Evolutionary conservation across 2,797 vertebrate species (phyloP).

Genomic region (Cyprinella venusta): DNA sequence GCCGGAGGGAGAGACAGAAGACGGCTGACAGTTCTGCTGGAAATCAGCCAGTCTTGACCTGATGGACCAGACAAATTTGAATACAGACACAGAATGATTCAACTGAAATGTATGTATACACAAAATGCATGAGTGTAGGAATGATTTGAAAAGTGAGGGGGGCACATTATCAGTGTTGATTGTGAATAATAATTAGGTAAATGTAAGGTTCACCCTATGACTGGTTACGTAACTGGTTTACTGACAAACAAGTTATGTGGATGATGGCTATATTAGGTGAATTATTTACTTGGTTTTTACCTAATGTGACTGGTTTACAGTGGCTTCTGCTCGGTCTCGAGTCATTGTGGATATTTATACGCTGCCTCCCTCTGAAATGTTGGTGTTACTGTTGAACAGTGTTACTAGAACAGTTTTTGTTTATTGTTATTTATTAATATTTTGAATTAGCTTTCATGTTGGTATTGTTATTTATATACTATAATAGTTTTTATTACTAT

Average conservation of each 20-base stretch:
- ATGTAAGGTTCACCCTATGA: background rate
- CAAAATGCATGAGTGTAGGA: background rate
- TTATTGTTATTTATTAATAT: background rate
- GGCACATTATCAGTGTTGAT: background rate
- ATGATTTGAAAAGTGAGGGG: background rate
- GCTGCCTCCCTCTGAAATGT: background rate
- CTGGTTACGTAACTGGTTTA: background rate
- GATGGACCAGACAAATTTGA: slow-evolving; percentile 45
- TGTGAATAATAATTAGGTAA: background rate
- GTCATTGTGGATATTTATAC: background rate
- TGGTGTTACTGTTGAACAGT: background rate
- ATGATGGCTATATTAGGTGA: background rate
- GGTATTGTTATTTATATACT: background rate
- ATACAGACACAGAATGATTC: slow-evolving; percentile 3
- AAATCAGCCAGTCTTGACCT: slow-evolving; percentile 95
- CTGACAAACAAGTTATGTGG: background rate
- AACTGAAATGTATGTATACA: slow-evolving; percentile 6
- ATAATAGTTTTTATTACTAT: background rate
- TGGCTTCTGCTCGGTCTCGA: background rate
- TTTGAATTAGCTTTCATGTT: background rate
- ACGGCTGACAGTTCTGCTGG: slow-evolving; percentile 88
- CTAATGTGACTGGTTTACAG: background rate
- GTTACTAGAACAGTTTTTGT: background rate
- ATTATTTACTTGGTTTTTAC: background rate
- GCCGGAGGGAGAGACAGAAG: slow-evolving; percentile 74